Evolutionary conservation across 2,888 invertebrate species (phyloP).

Genomic region (Volucella inanis): DNA sequence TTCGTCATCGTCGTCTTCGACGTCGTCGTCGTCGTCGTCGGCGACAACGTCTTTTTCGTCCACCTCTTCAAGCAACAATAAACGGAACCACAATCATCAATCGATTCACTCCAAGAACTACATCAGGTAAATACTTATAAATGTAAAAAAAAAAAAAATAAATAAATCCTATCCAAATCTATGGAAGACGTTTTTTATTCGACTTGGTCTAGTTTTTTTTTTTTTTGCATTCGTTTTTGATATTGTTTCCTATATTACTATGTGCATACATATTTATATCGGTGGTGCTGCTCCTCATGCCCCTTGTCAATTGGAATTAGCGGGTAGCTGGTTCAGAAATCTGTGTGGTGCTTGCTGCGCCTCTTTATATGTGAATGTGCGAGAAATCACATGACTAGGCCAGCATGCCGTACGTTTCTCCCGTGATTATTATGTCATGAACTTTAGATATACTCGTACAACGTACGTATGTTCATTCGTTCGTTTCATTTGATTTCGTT

Average conservation of each 20-base stretch:
- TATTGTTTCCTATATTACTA: conserved; percentile 19
- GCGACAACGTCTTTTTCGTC: conserved; percentile 71
- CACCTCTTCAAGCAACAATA: conserved; percentile 72
- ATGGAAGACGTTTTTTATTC: too few species aligned
- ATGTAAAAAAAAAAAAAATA: conserved; percentile 20
- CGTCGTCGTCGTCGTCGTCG: conserved; percentile 81
- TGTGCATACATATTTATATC: not conserved
- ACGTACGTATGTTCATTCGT: conserved; percentile 23
- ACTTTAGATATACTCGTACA: conserved; percentile 57
- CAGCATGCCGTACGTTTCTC: conserved; percentile 81
- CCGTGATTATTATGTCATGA: conserved; percentile 81
- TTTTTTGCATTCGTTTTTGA: not conserved
- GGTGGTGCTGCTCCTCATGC: not conserved
- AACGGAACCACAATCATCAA: conserved; percentile 75
- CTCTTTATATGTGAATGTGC: conserved; percentile 68
- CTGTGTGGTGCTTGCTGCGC: conserved; percentile 39
- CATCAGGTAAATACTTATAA: conserved; percentile 80
- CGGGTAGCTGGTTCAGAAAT: conserved; percentile 67
- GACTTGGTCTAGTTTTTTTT: not conserved
- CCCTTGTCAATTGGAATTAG: conserved; percentile 63
- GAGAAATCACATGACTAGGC: conserved; percentile 83
- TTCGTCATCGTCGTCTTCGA: conserved; percentile 84
- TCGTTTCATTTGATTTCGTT: conserved; percentile 27
- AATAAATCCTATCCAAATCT: not conserved
- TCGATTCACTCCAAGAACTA: conserved; percentile 82